phyloP scores from a whole-genome alignment of 2,797 vertebrate genomes.

The Sebastiscus tertius region DNA sequence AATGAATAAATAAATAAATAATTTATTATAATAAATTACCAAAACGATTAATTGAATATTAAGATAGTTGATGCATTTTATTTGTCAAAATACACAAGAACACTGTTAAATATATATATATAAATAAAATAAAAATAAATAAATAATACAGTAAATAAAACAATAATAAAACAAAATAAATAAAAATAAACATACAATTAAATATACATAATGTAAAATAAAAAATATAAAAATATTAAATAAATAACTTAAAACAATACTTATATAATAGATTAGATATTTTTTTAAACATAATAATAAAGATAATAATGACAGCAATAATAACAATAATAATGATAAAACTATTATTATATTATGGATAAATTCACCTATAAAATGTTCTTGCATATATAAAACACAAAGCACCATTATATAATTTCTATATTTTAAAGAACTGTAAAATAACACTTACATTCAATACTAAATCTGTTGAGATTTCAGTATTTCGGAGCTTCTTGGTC shows the following conservation, averaged over 20 bases:
- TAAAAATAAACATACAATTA: too few species aligned
- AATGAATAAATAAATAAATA: background rate
- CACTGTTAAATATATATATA: too few species aligned
- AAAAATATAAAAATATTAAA: too few species aligned
- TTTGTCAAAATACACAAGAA: too few species aligned
- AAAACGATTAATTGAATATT: background rate
- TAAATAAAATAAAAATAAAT: too few species aligned
- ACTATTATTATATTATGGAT: fast-evolving
- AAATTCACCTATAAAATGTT: background rate
- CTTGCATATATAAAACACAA: background rate
- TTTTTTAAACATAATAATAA: background rate
- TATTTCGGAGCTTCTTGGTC: background rate
- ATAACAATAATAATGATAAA: background rate
- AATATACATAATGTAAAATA: too few species aligned
- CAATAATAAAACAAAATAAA: too few species aligned
- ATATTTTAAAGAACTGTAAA: background rate
- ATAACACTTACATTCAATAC: background rate
- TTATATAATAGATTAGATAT: background rate
- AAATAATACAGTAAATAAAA: too few species aligned
- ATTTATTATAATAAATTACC: background rate
- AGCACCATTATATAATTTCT: background rate
- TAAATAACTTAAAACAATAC: background rate
- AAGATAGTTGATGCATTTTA: too few species aligned
- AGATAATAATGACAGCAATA: background rate
- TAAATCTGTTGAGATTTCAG: background rate